Evolutionary conservation across 2,888 invertebrate genomes (phyloP).

Genomic region (Isotomurus palustris): DNA sequence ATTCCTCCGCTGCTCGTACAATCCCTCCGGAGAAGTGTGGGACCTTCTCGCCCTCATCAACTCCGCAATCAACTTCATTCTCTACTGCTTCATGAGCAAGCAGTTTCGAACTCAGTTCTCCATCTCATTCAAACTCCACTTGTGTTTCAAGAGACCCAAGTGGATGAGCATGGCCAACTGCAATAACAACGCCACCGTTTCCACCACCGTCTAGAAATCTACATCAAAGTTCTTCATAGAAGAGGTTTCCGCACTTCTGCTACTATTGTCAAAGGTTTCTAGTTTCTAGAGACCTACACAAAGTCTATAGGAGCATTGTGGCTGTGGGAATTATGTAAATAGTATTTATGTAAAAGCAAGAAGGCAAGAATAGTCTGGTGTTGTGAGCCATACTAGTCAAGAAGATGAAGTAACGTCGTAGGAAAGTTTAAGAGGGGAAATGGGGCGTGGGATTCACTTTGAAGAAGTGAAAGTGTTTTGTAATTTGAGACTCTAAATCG

Average conservation of each 20-base stretch:
- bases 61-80: conserved; percentile 56
- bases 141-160: conserved; percentile 31
- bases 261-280: too few relatives aligned
- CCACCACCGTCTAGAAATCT: conserved; percentile 28
- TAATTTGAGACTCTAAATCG: too few relatives aligned
- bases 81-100: conserved; percentile 56
- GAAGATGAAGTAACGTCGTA: too few relatives aligned
- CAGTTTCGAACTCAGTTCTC: conserved; percentile 53
- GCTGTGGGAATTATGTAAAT: too few relatives aligned
- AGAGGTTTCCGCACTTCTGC: background rate
- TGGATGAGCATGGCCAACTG: conserved; percentile 31
- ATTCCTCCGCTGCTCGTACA: conserved; percentile 51
- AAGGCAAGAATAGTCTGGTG: too few relatives aligned
- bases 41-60: conserved; percentile 56
- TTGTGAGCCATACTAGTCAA: too few relatives aligned
- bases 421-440: too few relatives aligned
- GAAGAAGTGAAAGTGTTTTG: too few relatives aligned
- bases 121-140: conserved; percentile 31
- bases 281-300: too few relatives aligned
- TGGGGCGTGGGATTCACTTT: too few relatives aligned
- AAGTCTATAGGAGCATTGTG: too few relatives aligned
- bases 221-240: background rate
- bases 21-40: conserved; percentile 53
- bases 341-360: too few relatives aligned
- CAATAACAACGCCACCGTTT: conserved; percentile 31